Base-by-base conservation (phyloP, 2,113 vertebrate species). In the Spheniscus mendiculus region DNA sequence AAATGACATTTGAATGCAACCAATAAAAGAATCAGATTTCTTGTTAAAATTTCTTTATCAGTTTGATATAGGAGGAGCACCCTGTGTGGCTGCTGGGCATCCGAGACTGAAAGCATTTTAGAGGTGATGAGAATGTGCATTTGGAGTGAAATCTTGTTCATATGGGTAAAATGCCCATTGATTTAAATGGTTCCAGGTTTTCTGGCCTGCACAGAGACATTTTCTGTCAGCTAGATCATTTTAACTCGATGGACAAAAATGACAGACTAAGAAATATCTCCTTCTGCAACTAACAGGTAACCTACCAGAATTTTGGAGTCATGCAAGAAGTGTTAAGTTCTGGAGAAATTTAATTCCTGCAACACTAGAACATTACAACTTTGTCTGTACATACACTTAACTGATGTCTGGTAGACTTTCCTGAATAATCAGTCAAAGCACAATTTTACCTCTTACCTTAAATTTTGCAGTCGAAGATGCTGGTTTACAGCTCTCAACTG, bases 31-130 rank as follows among this genome's bases (percentile, higher is more conserved):
- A 59, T 27, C 3, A 21, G 6, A 3, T 58, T 81, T 52, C 8
- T 42, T 55, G 2, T n/a, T 47, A 77, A 65, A 58, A 1, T 79
- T 26, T 26, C 1, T 83, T 26, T 26, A 5, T 30, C 59, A 26
- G 14, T 69, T 44, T 72, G 17, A 23, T 45, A 25, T 3, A 61
- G 10, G 16, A 79, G 12, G 13, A 49, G 4, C 2, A 79, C 22
- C 19, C 17, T 58, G 25, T 58, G 25, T 62, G 19, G 5, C 13
- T 73, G 10, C 38, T 44, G 21, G 25, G 2, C 5, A 34, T 40
- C 0, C 0, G 53, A 62, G 38, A 34, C 12, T 22, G 8, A 55
- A 6, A 42, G 4, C 1, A 0, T 30, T 84, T 89, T 18, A 66
- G 36, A 9, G 8, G 12, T 20, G 4, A 79, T 20, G 23, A 38